phyloP scores from a whole-genome alignment of 2,113 vertebrate genomes.

The Tyto alba region DNA sequence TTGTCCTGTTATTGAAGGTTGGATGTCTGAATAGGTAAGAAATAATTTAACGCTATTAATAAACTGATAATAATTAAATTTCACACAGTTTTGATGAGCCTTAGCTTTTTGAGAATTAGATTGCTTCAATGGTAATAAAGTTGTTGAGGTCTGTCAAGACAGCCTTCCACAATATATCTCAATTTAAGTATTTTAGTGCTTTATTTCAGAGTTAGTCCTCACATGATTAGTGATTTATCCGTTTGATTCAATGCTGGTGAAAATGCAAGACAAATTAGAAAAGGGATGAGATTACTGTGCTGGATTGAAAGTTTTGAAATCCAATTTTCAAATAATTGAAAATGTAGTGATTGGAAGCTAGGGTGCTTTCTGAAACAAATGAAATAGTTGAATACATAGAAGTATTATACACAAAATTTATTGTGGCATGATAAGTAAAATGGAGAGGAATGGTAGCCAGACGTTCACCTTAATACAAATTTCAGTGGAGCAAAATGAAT shows the following conservation, averaged over 20 bases:
- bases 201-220: constrained; percentile 18
- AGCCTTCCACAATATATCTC: constrained; percentile 6
- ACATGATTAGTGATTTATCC: background rate
- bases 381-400: background rate
- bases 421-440: background rate
- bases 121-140: constrained; percentile 18
- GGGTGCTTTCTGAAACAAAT: background rate
- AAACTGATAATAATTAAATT: constrained; percentile 4
- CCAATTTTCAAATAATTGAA: constrained; percentile 3
- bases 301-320: constrained; percentile 24
- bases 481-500: background rate
- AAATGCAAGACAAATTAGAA: background rate
- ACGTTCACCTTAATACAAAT: background rate
- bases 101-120: constrained; percentile 26
- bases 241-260: background rate
- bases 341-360: background rate
- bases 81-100: background rate
- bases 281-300: constrained; percentile 7
- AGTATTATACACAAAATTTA: background rate
- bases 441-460: background rate
- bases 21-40: background rate
- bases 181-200: background rate
- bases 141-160: background rate
- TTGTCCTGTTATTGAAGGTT: background rate
- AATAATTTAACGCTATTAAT: constrained; percentile 30